Conservation (phyloP, 1,140 invertebrate genomes). For the Polyergus mexicanus region DNA sequence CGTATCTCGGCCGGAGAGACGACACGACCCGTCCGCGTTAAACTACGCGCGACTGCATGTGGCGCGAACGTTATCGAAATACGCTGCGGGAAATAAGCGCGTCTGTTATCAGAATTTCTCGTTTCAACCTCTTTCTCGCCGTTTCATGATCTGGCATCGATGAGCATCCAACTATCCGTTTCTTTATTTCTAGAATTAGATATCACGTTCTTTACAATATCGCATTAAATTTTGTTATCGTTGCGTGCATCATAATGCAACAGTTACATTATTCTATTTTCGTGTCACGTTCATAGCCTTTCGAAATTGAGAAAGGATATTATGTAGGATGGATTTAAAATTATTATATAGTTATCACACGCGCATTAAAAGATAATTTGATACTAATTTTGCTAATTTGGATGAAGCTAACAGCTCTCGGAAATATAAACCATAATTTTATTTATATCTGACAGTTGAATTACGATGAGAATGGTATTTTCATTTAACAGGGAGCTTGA, state of each 20-base stretch:
- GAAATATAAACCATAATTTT: slow-evolving; percentile 40
- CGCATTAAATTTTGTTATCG: neutral
- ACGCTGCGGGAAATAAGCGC: slow-evolving; percentile 26
- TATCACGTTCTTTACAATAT: neutral
- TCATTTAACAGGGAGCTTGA: neutral
- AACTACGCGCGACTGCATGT: slow-evolving; percentile 52
- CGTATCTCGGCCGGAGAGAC: slow-evolving; percentile 46
- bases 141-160: neutral
- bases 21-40: slow-evolving; percentile 48
- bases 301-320: neutral
- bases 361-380: slow-evolving; percentile 2
- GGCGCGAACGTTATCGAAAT: slow-evolving; percentile 35
- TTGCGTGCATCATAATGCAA: too few relatives aligned
- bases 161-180: neutral
- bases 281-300: neutral
- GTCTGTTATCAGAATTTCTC: slow-evolving; percentile 40
- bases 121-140: neutral
- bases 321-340: neutral
- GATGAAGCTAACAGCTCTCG: neutral
- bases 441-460: slow-evolving; percentile 7
- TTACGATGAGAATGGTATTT: slow-evolving; percentile 18
- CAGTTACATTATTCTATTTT: neutral
- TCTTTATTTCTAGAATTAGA: neutral
- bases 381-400: neutral
- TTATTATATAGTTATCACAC: neutral